Evolutionary conservation across 2,888 invertebrate species (phyloP).

Genomic region (Ectemnius lituratus): DNA sequence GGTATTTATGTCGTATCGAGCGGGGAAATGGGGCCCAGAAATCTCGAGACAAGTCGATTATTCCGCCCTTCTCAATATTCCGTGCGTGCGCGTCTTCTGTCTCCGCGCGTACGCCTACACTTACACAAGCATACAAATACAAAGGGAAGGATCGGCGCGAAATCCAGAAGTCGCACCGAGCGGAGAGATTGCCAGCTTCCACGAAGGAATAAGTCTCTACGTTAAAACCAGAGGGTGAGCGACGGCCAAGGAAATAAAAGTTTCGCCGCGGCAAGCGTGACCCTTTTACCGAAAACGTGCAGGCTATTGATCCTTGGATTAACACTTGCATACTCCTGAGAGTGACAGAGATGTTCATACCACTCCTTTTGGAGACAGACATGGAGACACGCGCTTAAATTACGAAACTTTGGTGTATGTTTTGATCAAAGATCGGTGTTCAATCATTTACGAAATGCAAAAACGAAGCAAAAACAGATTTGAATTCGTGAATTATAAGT

Average conservation of each 20-base stretch:
- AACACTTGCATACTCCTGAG: background rate
- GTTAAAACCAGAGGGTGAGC: too few relatives aligned
- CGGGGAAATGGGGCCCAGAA: conserved; percentile 47
- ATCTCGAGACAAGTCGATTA: conserved; percentile 47
- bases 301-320: conserved; percentile 23
- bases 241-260: too few relatives aligned
- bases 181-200: conserved; percentile 28
- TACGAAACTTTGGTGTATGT: too few relatives aligned
- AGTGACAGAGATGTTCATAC: too few relatives aligned
- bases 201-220: conserved; percentile 36
- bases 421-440: too few relatives aligned
- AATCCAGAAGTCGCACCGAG: conserved; percentile 52
- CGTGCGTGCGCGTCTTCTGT: conserved; percentile 20
- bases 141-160: conserved; percentile 30
- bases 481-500: too few relatives aligned
- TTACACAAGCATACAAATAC: too few relatives aligned
- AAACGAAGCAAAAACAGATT: too few relatives aligned
- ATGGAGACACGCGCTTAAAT: too few relatives aligned
- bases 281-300: conserved; percentile 45
- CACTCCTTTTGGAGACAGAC: too few relatives aligned
- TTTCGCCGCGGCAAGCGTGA: conserved; percentile 47
- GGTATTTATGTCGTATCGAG: conserved; percentile 42
- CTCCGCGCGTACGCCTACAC: conserved; percentile 33
- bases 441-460: too few relatives aligned
- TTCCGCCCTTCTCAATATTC: conserved; percentile 56